A percentile compares a stretch with the other conserved stretches of the same genome.
phyloP scores from a whole-genome alignment of 2,888 invertebrate species.

The Muschampia plurimacula region DNA sequence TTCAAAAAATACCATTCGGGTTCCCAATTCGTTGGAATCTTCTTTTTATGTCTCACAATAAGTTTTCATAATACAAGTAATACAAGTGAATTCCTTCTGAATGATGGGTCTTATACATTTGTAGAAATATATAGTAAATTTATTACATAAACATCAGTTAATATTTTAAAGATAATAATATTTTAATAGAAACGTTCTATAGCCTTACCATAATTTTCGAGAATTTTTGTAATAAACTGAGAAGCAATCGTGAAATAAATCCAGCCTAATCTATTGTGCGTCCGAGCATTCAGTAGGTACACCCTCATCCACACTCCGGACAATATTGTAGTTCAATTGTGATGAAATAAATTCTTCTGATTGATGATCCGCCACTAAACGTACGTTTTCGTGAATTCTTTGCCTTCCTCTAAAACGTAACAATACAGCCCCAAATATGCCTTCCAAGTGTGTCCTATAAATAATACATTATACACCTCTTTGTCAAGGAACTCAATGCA shows the following conservation, averaged over 20 bases:
- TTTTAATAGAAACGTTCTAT: no score
- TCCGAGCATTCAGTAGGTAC: constrained; percentile 12
- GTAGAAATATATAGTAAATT: no score
- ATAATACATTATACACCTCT: constrained; percentile 83
- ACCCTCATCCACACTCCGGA: constrained; percentile 46
- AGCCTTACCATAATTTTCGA: not conserved
- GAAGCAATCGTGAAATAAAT: constrained; percentile 20
- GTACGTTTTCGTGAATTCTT: constrained; percentile 59
- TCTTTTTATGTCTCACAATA: no score
- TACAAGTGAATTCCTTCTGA: no score
- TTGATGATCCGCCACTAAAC: constrained; percentile 69
- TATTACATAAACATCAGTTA: no score
- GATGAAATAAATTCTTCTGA: constrained; percentile 66
- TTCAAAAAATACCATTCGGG: no score
- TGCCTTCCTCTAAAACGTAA: constrained; percentile 50
- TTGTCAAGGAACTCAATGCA: constrained; percentile 75
- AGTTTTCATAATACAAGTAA: no score
- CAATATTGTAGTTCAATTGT: constrained; percentile 67
- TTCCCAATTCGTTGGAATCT: no score
- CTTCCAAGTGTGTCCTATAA: constrained; percentile 83
- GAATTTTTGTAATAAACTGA: not conserved
- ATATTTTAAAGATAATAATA: no score
- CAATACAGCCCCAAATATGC: constrained; percentile 73
- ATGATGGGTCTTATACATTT: no score
- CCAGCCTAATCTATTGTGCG: constrained; percentile 31